Evolutionary conservation across 2,797 vertebrate species (phyloP).

Genomic region (Sebastes oblongus): DNA sequence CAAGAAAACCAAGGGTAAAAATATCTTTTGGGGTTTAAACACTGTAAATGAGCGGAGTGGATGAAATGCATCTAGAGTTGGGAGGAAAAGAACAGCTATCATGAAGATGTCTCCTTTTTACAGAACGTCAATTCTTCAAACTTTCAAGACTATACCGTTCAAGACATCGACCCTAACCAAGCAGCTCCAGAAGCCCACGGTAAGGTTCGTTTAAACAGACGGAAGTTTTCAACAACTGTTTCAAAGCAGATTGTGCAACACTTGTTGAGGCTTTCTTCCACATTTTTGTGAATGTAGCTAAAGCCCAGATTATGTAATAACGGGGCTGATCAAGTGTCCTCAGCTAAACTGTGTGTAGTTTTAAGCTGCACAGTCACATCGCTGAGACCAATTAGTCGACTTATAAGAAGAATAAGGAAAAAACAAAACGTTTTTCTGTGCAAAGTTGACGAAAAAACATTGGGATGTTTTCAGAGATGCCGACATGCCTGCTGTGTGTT

Average conservation of each 20-base stretch:
- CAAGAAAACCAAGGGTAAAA: slow-evolving; percentile 71
- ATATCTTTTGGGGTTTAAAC: not conserved
- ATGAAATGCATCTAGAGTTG: slow-evolving; percentile 2
- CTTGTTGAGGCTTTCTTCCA: slow-evolving; percentile 43
- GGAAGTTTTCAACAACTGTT: slow-evolving; percentile 37
- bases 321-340: slow-evolving; percentile 46
- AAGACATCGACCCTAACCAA: slow-evolving; percentile 21
- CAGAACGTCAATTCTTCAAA: slow-evolving; percentile 46
- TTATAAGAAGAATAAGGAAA: not conserved
- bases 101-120: slow-evolving; percentile 23
- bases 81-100: slow-evolving; percentile 1
- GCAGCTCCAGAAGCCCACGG: slow-evolving; percentile 39
- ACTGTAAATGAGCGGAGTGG: not conserved
- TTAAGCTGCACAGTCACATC: slow-evolving; percentile 2
- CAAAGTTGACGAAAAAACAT: not conserved
- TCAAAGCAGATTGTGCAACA: slow-evolving; percentile 59
- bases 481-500: slow-evolving; percentile 92
- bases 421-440: not conserved
- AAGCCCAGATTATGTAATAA: slow-evolving; percentile 63
- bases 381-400: not conserved
- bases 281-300: slow-evolving; percentile 54
- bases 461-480: slow-evolving; percentile 83
- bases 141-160: slow-evolving; percentile 33
- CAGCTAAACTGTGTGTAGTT: slow-evolving; percentile 19
- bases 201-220: slow-evolving; percentile 34